phyloP scores from a whole-genome alignment of 1,140 invertebrate species.

The Heliconius congener region DNA sequence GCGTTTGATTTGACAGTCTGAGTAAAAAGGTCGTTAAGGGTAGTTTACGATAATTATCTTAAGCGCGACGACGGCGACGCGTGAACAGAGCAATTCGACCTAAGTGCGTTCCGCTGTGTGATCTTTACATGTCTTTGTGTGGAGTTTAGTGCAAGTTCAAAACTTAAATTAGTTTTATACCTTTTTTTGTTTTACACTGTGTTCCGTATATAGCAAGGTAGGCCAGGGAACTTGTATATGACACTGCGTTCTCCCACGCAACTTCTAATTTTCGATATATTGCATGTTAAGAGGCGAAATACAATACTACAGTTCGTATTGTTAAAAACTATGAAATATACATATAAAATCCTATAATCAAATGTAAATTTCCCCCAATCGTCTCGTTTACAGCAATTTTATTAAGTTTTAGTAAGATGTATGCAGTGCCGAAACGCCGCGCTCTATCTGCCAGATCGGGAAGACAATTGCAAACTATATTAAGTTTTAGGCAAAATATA shows the following conservation, averaged over 20 bases:
- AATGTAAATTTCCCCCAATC: no score
- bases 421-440: no score
- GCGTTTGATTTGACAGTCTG: constrained; percentile 24
- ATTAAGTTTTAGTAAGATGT: no score
- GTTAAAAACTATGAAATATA: no score
- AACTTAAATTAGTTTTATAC: background rate
- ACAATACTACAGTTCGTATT: background rate
- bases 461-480: no score
- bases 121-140: constrained; percentile 51
- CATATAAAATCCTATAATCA: no score
- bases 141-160: constrained; percentile 33
- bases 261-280: background rate
- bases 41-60: constrained; percentile 46
- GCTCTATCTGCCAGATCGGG: no score
- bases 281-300: background rate
- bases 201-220: background rate
- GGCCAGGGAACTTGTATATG: background rate
- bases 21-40: constrained; percentile 32
- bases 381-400: no score
- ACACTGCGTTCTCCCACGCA: background rate
- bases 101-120: constrained; percentile 58
- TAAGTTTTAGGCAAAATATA: background rate
- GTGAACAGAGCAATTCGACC: constrained; percentile 49
- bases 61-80: constrained; percentile 40
- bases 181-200: background rate